phyloP scores from a whole-genome alignment of 2,888 invertebrate genomes.

The Mythimna ferrago region DNA sequence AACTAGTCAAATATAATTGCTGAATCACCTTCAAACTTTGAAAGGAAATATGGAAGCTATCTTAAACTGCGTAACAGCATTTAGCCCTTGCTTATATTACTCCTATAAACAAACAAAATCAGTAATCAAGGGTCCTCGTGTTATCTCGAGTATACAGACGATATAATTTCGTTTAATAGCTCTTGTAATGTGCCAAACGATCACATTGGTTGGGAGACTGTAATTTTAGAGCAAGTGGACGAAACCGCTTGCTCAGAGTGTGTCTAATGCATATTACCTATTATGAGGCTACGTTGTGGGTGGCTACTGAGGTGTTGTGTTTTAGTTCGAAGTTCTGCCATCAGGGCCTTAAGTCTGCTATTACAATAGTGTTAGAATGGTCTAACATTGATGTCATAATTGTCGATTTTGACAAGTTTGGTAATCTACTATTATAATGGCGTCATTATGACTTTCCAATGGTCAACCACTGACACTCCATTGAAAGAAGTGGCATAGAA shows the following conservation, averaged over 20 bases:
- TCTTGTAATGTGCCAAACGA: constrained; percentile 47
- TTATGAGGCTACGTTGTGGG: constrained; percentile 51
- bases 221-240: constrained; percentile 50
- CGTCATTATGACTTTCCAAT: no score
- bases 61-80: constrained; percentile 7
- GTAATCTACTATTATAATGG: no score
- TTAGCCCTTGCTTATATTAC: constrained; percentile 12
- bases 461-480: no score
- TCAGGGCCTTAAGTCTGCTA: no score
- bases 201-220: constrained; percentile 41
- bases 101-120: constrained; percentile 50
- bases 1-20: not conserved
- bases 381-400: no score
- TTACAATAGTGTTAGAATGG: no score
- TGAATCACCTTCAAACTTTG: not conserved
- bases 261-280: constrained; percentile 66
- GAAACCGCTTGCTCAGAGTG: constrained; percentile 66
- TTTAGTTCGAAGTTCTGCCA: not conserved
- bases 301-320: not conserved
- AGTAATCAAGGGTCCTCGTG: constrained; percentile 43
- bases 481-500: no score
- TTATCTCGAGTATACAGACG: constrained; percentile 54
- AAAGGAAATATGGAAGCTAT: constrained; percentile 18
- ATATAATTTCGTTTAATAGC: constrained; percentile 63
- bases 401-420: no score